Percentiles rank a stretch among this genome's conserved stretches.
Evolutionary conservation across 2,113 vertebrate species (phyloP).

Genomic region (Mus pahari): DNA sequence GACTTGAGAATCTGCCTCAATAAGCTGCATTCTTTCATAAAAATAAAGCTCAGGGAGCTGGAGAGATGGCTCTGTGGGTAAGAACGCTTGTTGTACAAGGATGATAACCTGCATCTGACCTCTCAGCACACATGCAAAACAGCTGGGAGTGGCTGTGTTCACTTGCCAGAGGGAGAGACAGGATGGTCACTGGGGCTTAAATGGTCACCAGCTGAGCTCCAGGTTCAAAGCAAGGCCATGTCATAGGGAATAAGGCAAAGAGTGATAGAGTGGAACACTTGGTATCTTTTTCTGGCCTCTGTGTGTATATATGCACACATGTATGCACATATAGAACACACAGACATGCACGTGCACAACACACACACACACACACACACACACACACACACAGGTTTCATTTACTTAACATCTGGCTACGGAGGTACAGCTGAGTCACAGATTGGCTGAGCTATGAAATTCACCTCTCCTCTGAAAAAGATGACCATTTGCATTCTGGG

Average conservation of each 20-base stretch:
- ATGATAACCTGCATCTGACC: background rate
- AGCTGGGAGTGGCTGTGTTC: background rate
- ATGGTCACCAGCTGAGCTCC: background rate
- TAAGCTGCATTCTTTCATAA: background rate
- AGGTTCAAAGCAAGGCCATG: background rate
- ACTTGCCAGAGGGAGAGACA: background rate
- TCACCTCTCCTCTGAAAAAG: background rate
- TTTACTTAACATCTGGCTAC: background rate
- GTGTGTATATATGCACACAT: background rate
- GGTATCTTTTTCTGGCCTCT: background rate
- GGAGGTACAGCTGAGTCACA: background rate
- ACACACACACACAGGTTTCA: background rate
- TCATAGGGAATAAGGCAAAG: background rate
- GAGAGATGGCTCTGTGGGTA: fast-evolving
- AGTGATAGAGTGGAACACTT: background rate
- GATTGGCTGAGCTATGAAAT: background rate
- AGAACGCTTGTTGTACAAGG: no score
- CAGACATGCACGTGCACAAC: no score
- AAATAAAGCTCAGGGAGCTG: background rate
- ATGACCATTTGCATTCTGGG: background rate
- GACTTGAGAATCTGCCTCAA: background rate
- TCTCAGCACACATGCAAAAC: background rate
- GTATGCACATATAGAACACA: background rate
- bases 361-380: background rate
- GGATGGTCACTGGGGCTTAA: background rate